Conservation (phyloP, 37 sponge, comb jelly and placozoan genomes). For the Aplysina aerophoba region DNA sequence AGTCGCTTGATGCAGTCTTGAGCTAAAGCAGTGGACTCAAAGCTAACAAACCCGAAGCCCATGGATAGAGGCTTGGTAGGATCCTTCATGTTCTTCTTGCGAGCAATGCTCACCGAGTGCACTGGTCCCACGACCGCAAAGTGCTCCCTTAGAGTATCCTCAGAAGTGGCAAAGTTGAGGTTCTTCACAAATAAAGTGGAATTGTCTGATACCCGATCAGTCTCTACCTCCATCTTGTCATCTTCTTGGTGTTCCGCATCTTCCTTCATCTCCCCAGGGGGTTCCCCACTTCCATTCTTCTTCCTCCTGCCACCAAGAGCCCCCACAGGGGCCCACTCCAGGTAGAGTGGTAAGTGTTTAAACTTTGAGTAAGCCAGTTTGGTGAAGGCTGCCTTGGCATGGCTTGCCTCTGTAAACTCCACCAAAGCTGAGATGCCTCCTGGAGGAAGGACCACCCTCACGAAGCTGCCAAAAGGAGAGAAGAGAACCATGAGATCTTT, state of each 20-base stretch:
- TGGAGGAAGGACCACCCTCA: slow-evolving; percentile 82
- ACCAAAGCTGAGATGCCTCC: slow-evolving; percentile 92
- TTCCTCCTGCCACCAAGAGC: slow-evolving; percentile 43
- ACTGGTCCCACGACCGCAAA: slow-evolving; percentile 56
- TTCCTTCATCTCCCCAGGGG: neutral
- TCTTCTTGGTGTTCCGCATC: slow-evolving; percentile 24
- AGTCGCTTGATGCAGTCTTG: slow-evolving; percentile 79
- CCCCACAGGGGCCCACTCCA: slow-evolving; percentile 96
- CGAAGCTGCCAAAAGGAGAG: slow-evolving; percentile 75
- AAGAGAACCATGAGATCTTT: slow-evolving; percentile 77
- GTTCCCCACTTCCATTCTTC: neutral
- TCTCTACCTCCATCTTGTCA: neutral
- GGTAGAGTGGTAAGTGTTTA: slow-evolving; percentile 89
- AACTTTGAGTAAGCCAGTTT: slow-evolving; percentile 90
- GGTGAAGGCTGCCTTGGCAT: slow-evolving; percentile 83
- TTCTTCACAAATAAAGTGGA: slow-evolving; percentile 94
- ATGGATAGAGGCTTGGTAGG: slow-evolving; percentile 74
- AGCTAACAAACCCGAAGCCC: slow-evolving; percentile 97
- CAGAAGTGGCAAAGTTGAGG: slow-evolving; percentile 88
- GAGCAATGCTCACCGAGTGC: slow-evolving; percentile 21
- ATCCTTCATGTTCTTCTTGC: slow-evolving; percentile 73
- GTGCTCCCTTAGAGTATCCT: slow-evolving; percentile 54
- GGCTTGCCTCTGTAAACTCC: slow-evolving; percentile 67
- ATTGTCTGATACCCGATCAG: slow-evolving; percentile 12
- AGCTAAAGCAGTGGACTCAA: slow-evolving; percentile 49